phyloP scores from a whole-genome alignment of 2,113 vertebrate species.

The Dascyllus trimaculatus region DNA sequence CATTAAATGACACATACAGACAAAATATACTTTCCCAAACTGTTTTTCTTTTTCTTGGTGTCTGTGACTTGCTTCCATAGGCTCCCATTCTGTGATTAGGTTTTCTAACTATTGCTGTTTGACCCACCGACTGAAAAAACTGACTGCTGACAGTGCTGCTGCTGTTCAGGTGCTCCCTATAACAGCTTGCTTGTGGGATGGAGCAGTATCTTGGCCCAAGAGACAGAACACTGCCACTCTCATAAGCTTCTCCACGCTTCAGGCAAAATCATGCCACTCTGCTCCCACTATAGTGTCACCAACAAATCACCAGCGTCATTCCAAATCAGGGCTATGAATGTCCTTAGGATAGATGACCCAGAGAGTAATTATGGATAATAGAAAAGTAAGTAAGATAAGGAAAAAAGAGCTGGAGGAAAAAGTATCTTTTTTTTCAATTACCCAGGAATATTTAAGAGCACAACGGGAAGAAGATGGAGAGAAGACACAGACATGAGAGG shows the following conservation, averaged over 20 bases:
- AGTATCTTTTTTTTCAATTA: neutral
- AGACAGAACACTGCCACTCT: neutral
- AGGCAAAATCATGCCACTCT: neutral
- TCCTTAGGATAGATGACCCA: slow-evolving; percentile 27
- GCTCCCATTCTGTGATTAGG: neutral
- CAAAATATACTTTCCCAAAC: too few relatives aligned
- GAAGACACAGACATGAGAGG: slow-evolving; percentile 19
- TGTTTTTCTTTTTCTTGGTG: too few relatives aligned
- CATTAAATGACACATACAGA: too few relatives aligned
- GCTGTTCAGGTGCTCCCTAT: slow-evolving; percentile 8
- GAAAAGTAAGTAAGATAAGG: slow-evolving; percentile 24
- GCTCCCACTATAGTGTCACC: neutral
- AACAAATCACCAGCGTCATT: slow-evolving; percentile 15
- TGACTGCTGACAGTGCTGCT: neutral
- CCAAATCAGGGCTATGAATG: slow-evolving; percentile 23
- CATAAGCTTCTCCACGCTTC: neutral
- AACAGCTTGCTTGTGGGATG: neutral
- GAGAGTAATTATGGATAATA: slow-evolving; percentile 24
- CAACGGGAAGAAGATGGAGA: slow-evolving; percentile 3
- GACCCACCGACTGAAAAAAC: slow-evolving; percentile 14
- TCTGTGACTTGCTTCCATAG: too few relatives aligned
- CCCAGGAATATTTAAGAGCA: neutral
- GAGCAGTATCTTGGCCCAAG: neutral
- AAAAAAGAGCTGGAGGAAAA: neutral
- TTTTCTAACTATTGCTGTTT: neutral